Conservation (phyloP, 2,888 invertebrate species). For the Matsumyia berberina region DNA sequence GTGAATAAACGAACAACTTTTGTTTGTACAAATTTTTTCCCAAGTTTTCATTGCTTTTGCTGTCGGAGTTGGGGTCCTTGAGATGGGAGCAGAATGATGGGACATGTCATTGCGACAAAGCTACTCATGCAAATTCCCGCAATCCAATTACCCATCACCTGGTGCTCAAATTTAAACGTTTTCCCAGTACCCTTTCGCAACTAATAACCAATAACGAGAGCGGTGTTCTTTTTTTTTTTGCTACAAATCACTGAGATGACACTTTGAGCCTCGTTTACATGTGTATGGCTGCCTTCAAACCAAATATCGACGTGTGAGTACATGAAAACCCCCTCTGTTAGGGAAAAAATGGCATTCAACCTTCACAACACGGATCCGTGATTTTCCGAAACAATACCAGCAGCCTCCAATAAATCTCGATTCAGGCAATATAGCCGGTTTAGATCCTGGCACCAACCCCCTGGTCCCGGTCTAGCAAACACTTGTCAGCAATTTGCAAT, state of each 20-base stretch:
- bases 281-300: conserved; percentile 22
- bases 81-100: not conserved
- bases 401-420: conserved; percentile 38
- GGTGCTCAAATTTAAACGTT: conserved; percentile 14
- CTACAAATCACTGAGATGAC: conserved; percentile 40
- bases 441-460: not conserved
- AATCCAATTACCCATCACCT: conserved; percentile 1
- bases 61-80: too few relatives aligned
- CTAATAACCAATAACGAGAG: conserved; percentile 23
- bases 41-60: not conserved
- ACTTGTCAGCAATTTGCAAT: conserved; percentile 66
- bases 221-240: not conserved
- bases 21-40: not conserved
- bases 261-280: conserved; percentile 36
- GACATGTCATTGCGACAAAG: not conserved
- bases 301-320: conserved; percentile 12
- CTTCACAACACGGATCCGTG: conserved; percentile 8
- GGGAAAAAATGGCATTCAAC: conserved; percentile 11
- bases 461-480: not conserved
- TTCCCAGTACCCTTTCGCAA: not conserved
- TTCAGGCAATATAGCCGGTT: conserved; percentile 20
- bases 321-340: conserved; percentile 34
- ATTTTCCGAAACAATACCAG: conserved; percentile 21
- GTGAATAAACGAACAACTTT: not conserved
- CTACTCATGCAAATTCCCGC: not conserved